phyloP scores from a whole-genome alignment of 2,797 vertebrate genomes.

The Semaprochilodus insignis region DNA sequence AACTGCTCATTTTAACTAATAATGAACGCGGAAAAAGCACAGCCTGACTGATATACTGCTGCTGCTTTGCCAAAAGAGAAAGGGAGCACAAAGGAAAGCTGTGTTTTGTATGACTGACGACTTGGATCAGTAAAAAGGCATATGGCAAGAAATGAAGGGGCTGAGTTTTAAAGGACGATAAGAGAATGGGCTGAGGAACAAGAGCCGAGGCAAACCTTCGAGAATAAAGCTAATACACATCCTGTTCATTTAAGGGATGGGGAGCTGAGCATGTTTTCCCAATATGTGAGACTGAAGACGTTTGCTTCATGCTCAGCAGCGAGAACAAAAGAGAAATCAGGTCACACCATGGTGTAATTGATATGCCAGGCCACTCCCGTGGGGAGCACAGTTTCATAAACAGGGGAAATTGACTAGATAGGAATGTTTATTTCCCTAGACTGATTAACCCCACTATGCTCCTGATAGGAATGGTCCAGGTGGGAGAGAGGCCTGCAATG shows the following conservation, averaged over 20 bases:
- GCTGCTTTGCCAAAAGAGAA: slow-evolving; percentile 41
- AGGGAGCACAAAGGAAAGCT: slow-evolving; percentile 47
- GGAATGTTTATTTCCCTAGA: slow-evolving; percentile 60
- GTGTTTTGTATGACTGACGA: slow-evolving; percentile 39
- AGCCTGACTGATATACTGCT: slow-evolving; percentile 48
- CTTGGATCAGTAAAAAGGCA: slow-evolving; percentile 47
- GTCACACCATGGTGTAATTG: slow-evolving; percentile 54
- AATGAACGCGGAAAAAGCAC: slow-evolving; percentile 40
- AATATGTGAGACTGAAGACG: slow-evolving; percentile 14
- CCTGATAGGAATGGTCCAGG: slow-evolving; percentile 40
- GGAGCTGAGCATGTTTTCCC: slow-evolving; percentile 39
- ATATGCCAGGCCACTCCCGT: slow-evolving; percentile 56
- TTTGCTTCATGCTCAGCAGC: slow-evolving; percentile 17
- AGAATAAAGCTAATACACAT: slow-evolving; percentile 25
- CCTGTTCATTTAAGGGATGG: slow-evolving; percentile 12
- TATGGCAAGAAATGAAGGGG: slow-evolving; percentile 47
- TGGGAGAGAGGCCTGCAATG: slow-evolving; percentile 38
- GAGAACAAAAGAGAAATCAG: slow-evolving; percentile 53
- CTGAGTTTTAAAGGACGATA: slow-evolving; percentile 35
- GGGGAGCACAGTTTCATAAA: slow-evolving; percentile 55
- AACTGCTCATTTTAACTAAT: slow-evolving; percentile 51
- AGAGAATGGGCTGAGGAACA: slow-evolving; percentile 36
- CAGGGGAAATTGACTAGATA: slow-evolving; percentile 58
- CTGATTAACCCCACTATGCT: slow-evolving; percentile 52
- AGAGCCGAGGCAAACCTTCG: slow-evolving; percentile 30